phyloP scores from a whole-genome alignment of 2,888 invertebrate genomes.

The Cheilosia soror region DNA sequence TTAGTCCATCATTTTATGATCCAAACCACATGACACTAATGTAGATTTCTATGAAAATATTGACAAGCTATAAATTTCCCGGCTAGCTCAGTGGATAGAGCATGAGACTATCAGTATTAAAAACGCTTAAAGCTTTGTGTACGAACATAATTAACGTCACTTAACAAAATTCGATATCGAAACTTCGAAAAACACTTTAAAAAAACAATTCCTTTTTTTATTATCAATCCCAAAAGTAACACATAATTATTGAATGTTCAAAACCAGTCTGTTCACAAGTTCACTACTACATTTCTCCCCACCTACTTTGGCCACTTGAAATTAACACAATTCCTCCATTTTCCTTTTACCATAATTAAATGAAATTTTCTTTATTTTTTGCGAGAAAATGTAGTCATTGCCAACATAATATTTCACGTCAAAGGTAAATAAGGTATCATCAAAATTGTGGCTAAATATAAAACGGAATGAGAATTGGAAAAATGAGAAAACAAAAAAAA shows the following conservation, averaged over 20 bases:
- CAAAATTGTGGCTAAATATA: slow-evolving; percentile 31
- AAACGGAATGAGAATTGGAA: slow-evolving; percentile 15
- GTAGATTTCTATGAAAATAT: too few relatives aligned
- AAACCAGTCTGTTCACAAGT: neutral
- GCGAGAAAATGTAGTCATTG: neutral
- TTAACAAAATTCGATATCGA: neutral
- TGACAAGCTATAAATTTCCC: too few relatives aligned
- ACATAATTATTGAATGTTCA: neutral
- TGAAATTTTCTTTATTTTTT: slow-evolving; percentile 1
- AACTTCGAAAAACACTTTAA: slow-evolving; percentile 5
- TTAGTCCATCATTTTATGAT: too few relatives aligned
- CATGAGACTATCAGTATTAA: too few relatives aligned
- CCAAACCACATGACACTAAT: too few relatives aligned
- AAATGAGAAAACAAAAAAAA: neutral
- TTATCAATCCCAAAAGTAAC: neutral
- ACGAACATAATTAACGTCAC: neutral
- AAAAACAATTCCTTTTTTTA: neutral
- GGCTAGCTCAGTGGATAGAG: too few relatives aligned
- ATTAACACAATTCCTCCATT: slow-evolving; percentile 8
- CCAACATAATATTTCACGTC: slow-evolving; percentile 17
- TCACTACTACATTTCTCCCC: neutral
- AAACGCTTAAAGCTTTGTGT: too few relatives aligned
- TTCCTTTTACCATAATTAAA: slow-evolving; percentile 35
- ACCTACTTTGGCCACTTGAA: neutral
- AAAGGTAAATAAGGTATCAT: slow-evolving; percentile 45